These are phyloP conservation scores for Ectemnius continuus DNA, from an alignment of 2,888 invertebrate genomes.

Conservation along the genomic window DNA sequence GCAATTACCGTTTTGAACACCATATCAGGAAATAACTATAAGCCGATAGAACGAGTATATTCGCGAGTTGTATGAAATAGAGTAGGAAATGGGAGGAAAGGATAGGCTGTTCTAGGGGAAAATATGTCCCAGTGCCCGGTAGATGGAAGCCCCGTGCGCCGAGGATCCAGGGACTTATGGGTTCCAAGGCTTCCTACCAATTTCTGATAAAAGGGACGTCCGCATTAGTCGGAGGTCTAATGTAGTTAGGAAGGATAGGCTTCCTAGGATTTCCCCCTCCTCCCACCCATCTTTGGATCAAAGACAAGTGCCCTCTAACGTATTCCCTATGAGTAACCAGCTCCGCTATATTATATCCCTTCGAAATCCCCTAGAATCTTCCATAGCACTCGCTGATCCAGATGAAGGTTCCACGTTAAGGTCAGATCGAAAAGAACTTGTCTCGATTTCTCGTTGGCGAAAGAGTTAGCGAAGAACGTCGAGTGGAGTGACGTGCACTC, in stretches of 20 bases:
- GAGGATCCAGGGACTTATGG: too few relatives aligned
- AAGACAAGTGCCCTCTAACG: slow-evolving; percentile 69
- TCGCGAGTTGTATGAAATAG: slow-evolving; percentile 23
- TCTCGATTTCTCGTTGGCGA: too few relatives aligned
- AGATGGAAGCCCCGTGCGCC: too few relatives aligned
- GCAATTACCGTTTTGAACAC: neutral
- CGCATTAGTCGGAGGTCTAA: slow-evolving; percentile 42
- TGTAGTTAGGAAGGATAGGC: slow-evolving; percentile 56
- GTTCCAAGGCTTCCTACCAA: slow-evolving; percentile 24
- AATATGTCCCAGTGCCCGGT: too few relatives aligned
- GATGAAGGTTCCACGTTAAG: too few relatives aligned
- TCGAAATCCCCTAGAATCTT: too few relatives aligned
- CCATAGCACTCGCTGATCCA: too few relatives aligned
- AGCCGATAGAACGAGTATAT: slow-evolving; percentile 12
- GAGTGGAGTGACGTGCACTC: too few relatives aligned
- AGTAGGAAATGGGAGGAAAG: slow-evolving; percentile 1
- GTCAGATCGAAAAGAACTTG: too few relatives aligned
- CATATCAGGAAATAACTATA: neutral
- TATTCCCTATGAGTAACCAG: slow-evolving; percentile 75
- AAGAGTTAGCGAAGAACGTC: too few relatives aligned
- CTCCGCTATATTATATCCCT: slow-evolving; percentile 20
- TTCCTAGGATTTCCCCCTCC: slow-evolving; percentile 34
- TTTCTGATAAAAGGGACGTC: slow-evolving; percentile 44
- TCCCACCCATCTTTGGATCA: slow-evolving; percentile 61
- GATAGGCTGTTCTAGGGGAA: too few relatives aligned